These are phyloP conservation scores for Spilosoma lubricipeda DNA, from an alignment of 2,888 invertebrate genomes.

Conservation along the genomic window DNA sequence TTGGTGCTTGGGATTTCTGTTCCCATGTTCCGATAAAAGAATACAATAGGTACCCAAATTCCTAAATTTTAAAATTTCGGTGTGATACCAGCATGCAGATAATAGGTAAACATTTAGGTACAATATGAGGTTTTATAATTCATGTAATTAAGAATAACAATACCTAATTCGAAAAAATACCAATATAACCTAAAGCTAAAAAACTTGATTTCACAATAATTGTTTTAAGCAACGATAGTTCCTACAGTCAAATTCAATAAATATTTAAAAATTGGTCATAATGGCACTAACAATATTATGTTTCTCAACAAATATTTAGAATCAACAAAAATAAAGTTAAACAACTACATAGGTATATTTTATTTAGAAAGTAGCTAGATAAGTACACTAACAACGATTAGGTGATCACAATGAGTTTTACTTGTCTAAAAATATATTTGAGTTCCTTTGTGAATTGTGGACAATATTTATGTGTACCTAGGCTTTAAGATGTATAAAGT, in stretches of 20 bases:
- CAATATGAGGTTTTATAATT: background rate
- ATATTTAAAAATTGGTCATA: constrained; percentile 10
- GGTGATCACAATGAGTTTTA: background rate
- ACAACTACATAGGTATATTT: background rate
- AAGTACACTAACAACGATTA: background rate
- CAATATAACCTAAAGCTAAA: background rate
- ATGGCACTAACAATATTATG: constrained; percentile 6
- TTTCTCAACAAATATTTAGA: background rate
- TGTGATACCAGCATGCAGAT: background rate
- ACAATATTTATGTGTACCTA: too few species aligned
- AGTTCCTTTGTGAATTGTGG: background rate
- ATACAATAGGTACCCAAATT: background rate
- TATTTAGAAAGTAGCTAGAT: background rate
- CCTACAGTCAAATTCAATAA: background rate
- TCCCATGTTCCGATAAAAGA: background rate
- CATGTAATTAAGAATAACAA: background rate
- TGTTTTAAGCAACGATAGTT: background rate
- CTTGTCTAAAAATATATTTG: background rate
- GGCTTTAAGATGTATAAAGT: background rate
- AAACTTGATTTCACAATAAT: background rate
- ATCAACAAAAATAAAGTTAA: background rate
- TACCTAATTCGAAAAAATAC: background rate
- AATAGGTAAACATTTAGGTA: background rate
- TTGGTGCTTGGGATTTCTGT: background rate
- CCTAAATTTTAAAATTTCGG: background rate